Base-by-base conservation (phyloP, 2,888 invertebrate species). In the Pocota personata region DNA sequence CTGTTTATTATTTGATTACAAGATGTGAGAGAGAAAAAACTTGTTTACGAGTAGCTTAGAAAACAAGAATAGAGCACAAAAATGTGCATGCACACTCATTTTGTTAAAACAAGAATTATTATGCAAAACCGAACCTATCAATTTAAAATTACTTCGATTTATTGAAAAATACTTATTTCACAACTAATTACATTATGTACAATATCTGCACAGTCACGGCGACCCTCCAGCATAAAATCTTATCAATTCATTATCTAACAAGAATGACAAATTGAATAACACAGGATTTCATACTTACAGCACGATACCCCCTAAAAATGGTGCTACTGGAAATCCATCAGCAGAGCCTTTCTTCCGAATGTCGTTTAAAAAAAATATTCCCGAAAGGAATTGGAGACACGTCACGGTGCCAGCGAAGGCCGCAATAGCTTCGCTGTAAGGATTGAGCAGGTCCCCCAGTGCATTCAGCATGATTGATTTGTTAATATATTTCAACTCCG, bases 311-410 rank as follows among this genome's bases (percentile, higher is more conserved):
- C 96, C 97, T 48, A 96, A 90, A 91, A 97, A 97, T 0, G 96
- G 96, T 91, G 94, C 94, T 24, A 95, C 93, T 55, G 95, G 94
- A 87, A 95, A 93, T 72, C 95, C 95, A 89, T 94, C 93, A 0
- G 96, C 95, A 88, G 93, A 94, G 16, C 95, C 94, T 89, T 95
- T 95, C 89, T 95, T 95, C 84, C 95, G 94, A 87, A 97, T 95
- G 90, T 96, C 96, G 90, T 94, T 95, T 90, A 97, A 95, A 82
- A 97, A 94, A 90, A 96, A 94, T 90, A 94, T 93, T 89, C 97
- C 97, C 32, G 97, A 95, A 90, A 97, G 95, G 93, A 97, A 97
- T 91, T 97, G 97, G 0, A 94, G 94, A 88, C 96, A 95, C 27
- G 98, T 97, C 27, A 96, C 94, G 76, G 96, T 92, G 84, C 95